A percentile compares a stretch with the other conserved stretches of the same genome.
Conservation (phyloP, 2,113 vertebrate genomes). For the Garra rufa region DNA sequence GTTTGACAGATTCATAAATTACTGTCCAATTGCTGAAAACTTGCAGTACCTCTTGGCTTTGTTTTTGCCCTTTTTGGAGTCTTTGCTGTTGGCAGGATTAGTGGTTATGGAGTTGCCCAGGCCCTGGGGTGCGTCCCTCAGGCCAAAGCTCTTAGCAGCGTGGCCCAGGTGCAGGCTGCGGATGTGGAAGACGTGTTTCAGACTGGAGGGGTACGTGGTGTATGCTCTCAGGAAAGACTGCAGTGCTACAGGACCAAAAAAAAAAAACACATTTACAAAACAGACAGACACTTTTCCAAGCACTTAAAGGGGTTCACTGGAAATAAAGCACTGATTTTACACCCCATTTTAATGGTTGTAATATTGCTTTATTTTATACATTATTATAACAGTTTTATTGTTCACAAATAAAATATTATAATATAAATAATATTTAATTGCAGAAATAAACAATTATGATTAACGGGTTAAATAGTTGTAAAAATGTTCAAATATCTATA, state of each 20-base stretch:
- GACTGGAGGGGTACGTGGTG: slow-evolving; percentile 84
- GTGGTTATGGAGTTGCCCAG: slow-evolving; percentile 71
- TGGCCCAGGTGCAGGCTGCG: slow-evolving; percentile 89
- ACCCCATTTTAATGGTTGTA: background rate
- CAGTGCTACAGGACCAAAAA: slow-evolving; percentile 77
- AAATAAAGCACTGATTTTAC: background rate
- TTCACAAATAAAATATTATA: slow-evolving; percentile 5
- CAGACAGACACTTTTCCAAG: background rate
- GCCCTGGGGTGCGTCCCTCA: slow-evolving; percentile 88
- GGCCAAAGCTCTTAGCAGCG: slow-evolving; percentile 91
- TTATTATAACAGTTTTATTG: background rate
- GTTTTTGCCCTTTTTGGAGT: slow-evolving; percentile 32
- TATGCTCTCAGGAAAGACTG: slow-evolving; percentile 93
- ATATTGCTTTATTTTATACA: background rate
- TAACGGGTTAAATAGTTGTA: background rate
- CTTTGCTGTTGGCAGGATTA: slow-evolving; percentile 40
- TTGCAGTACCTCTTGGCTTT: slow-evolving; percentile 48
- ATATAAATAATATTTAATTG: background rate
- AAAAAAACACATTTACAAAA: background rate
- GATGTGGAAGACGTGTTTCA: slow-evolving; percentile 94
- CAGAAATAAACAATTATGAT: background rate
- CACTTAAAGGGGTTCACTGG: background rate
- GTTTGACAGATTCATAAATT: slow-evolving; percentile 30
- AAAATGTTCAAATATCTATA: background rate
- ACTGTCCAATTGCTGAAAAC: background rate